phyloP scores from a whole-genome alignment of 2,888 invertebrate species.

The Chrysodeixis includens region DNA sequence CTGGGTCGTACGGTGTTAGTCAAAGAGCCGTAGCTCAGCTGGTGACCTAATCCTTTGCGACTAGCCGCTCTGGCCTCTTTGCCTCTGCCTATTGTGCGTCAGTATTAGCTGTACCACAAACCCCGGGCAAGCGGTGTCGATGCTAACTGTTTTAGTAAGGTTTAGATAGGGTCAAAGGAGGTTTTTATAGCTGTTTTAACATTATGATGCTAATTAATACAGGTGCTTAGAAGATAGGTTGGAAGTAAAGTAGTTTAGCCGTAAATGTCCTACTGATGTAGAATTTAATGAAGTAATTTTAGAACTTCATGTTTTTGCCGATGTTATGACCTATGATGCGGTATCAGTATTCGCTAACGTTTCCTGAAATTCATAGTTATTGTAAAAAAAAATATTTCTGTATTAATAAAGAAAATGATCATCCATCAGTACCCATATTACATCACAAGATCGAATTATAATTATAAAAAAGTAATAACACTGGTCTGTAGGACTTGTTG shows the following conservation, averaged over 20 bases:
- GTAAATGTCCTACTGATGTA: too few relatives aligned
- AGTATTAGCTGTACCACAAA: not conserved
- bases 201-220: not conserved
- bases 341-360: too few relatives aligned
- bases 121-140: not conserved
- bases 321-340: too few relatives aligned
- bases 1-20: not conserved
- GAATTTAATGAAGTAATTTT: too few relatives aligned
- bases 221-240: too few relatives aligned
- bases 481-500: too few relatives aligned
- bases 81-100: not conserved
- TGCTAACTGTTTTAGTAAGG: not conserved
- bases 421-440: not conserved
- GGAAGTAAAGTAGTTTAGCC: too few relatives aligned
- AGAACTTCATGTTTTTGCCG: too few relatives aligned
- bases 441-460: not conserved
- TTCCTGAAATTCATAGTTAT: too few relatives aligned
- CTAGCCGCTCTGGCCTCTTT: not conserved
- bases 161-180: not conserved
- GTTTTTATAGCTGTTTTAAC: not conserved
- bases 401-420: not conserved
- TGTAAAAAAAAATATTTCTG: too few relatives aligned
- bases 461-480: not conserved
- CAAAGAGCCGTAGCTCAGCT: constrained; percentile 1
- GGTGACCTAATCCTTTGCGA: not conserved